These are phyloP conservation scores for Prinia subflava DNA, from an alignment of 2,113 vertebrate genomes.

Conservation along the genomic window DNA sequence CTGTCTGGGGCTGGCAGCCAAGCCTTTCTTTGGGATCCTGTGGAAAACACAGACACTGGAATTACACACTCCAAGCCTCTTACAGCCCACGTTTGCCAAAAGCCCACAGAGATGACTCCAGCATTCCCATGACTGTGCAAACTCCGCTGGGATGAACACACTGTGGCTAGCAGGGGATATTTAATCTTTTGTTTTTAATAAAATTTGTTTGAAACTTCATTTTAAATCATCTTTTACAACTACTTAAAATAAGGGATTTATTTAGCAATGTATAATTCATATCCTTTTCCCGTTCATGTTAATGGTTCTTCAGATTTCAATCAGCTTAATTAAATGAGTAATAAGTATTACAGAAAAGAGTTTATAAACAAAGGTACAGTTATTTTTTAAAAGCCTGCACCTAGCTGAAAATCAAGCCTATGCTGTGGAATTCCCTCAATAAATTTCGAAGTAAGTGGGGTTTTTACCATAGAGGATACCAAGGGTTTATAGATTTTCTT, in stretches of 20 bases:
- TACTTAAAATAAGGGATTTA: not conserved
- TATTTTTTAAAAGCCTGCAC: not conserved
- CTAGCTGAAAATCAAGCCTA: not conserved
- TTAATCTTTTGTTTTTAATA: rapidly evolving
- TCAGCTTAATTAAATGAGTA: not conserved
- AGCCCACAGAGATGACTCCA: not conserved
- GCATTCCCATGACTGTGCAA: not conserved
- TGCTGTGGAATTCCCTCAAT: not conserved
- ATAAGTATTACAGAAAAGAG: not conserved
- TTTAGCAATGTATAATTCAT: not conserved
- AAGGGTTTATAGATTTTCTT: slow-evolving; percentile 18
- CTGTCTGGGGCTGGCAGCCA: slow-evolving; percentile 92
- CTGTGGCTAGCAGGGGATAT: not conserved
- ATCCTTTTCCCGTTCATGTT: not conserved
- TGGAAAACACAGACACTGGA: not conserved
- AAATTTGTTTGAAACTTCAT: not conserved
- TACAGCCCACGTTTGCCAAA: not conserved
- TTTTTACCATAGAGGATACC: not conserved
- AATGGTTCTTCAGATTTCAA: not conserved
- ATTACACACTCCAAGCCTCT: not conserved
- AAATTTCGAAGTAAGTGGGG: not conserved
- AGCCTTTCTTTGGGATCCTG: slow-evolving; percentile 98
- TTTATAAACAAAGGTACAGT: not conserved
- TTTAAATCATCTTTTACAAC: not conserved
- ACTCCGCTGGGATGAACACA: not conserved